Evolutionary conservation across 2,797 vertebrate species (phyloP).

Genomic region (Benthosema pterotum): DNA sequence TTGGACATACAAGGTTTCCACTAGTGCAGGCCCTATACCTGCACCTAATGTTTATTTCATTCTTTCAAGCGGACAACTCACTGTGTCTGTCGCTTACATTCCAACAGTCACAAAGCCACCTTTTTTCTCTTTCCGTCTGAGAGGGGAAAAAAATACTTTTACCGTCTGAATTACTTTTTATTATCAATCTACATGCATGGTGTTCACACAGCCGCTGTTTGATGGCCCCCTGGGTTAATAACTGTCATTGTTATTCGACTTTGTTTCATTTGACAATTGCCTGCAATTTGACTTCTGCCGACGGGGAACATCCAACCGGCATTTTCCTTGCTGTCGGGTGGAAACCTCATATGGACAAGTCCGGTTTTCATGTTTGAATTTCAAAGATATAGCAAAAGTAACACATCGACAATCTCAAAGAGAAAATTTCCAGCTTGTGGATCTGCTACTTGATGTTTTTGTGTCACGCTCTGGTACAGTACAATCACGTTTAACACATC

Average conservation of each 20-base stretch:
- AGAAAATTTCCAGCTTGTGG: too few relatives aligned
- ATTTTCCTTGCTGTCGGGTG: too few relatives aligned
- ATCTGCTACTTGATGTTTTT: too few relatives aligned
- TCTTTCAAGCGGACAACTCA: constrained; percentile 59
- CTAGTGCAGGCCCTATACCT: constrained; percentile 10
- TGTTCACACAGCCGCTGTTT: constrained; percentile 38
- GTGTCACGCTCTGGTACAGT: too few relatives aligned
- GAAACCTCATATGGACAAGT: too few relatives aligned
- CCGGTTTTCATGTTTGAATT: too few relatives aligned
- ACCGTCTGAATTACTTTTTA: constrained; percentile 58
- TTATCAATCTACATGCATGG: constrained; percentile 53
- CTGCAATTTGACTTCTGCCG: constrained; percentile 68
- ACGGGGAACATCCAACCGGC: too few relatives aligned
- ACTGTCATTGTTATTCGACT: constrained; percentile 57
- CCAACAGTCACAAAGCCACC: constrained; percentile 52
- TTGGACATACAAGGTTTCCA: background rate
- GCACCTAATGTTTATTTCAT: constrained; percentile 50
- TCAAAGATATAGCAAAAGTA: too few relatives aligned
- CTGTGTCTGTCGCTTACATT: constrained; percentile 24
- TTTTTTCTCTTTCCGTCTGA: constrained; percentile 23
- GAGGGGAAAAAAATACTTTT: too few relatives aligned
- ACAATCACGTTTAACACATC: too few relatives aligned
- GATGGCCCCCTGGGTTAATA: constrained; percentile 59
- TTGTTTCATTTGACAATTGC: constrained; percentile 61
- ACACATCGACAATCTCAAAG: too few relatives aligned